These are phyloP conservation scores for Centropus bengalensis DNA, from an alignment of 2,113 vertebrate genomes.

Conservation along the genomic window DNA sequence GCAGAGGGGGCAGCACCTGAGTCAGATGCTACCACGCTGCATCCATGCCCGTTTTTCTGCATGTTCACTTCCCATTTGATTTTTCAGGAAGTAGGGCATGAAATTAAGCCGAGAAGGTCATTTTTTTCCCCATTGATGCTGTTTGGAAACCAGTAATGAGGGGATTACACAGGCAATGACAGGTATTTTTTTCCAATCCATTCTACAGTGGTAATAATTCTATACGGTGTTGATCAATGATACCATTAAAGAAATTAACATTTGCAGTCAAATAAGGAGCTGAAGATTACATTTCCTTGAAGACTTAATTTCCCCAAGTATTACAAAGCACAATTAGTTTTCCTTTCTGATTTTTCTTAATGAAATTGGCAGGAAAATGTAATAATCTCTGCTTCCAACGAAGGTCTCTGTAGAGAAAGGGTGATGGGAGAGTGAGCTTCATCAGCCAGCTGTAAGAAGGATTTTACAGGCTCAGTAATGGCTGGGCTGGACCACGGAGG, in stretches of 20 bases:
- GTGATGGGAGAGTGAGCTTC: not conserved
- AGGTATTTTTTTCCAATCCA: constrained; percentile 30
- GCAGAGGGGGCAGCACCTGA: constrained; percentile 30
- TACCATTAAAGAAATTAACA: constrained; percentile 61
- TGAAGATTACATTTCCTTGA: constrained; percentile 61
- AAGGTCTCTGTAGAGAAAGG: not conserved
- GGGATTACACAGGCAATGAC: constrained; percentile 29
- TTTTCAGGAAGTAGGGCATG: constrained; percentile 57
- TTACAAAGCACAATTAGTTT: constrained; percentile 54
- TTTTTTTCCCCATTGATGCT: not conserved
- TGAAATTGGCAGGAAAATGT: constrained; percentile 41
- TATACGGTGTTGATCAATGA: constrained; percentile 47
- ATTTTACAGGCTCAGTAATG: not conserved
- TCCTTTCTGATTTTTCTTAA: constrained; percentile 30
- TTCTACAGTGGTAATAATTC: constrained; percentile 29
- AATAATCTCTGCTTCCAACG: not conserved
- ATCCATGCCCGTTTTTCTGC: constrained; percentile 8
- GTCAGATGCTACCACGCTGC: constrained; percentile 41
- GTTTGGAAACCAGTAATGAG: constrained; percentile 48
- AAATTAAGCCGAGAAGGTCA: constrained; percentile 60
- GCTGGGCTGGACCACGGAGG: not conserved
- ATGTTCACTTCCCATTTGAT: constrained; percentile 10
- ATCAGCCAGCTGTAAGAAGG: not conserved
- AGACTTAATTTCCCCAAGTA: constrained; percentile 64
- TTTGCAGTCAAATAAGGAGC: constrained; percentile 53